Conservation (phyloP, 1,140 invertebrate species). For the Platorchestia sp. region DNA sequence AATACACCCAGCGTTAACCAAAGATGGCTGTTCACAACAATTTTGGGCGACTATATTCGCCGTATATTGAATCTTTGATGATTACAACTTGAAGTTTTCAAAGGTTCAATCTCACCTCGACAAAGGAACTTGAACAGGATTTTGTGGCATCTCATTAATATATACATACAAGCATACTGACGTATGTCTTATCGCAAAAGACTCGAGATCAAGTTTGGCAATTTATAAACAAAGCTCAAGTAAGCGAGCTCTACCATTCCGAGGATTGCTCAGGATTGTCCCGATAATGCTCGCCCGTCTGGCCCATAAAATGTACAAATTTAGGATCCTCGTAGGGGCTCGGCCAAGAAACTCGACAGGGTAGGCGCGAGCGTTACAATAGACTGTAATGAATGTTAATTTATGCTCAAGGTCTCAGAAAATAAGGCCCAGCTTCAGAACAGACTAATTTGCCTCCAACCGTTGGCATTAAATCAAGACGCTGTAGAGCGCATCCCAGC, state of each 20-base stretch:
- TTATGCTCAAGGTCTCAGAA: slow-evolving; percentile 9
- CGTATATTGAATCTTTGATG: background rate
- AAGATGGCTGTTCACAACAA: no score
- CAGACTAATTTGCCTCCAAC: slow-evolving; percentile 2
- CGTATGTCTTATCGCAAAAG: background rate
- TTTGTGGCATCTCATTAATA: background rate
- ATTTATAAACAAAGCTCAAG: background rate
- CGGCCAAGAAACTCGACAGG: background rate
- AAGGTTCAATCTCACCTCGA: background rate
- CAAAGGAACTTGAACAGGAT: background rate
- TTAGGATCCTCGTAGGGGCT: background rate
- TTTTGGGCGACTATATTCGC: no score
- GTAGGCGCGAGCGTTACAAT: background rate
- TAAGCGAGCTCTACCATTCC: background rate
- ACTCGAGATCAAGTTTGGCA: background rate
- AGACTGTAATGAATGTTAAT: slow-evolving; percentile 51
- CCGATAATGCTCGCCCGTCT: background rate
- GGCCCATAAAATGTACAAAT: background rate
- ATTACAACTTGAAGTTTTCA: background rate
- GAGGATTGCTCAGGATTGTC: background rate
- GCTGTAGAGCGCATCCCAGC: background rate
- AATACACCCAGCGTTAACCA: background rate
- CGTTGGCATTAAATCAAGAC: background rate
- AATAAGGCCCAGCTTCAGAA: background rate
- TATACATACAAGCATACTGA: background rate